Evolutionary conservation across 2,888 invertebrate genomes (phyloP).

Genomic region (Lacanobia wlatinum): DNA sequence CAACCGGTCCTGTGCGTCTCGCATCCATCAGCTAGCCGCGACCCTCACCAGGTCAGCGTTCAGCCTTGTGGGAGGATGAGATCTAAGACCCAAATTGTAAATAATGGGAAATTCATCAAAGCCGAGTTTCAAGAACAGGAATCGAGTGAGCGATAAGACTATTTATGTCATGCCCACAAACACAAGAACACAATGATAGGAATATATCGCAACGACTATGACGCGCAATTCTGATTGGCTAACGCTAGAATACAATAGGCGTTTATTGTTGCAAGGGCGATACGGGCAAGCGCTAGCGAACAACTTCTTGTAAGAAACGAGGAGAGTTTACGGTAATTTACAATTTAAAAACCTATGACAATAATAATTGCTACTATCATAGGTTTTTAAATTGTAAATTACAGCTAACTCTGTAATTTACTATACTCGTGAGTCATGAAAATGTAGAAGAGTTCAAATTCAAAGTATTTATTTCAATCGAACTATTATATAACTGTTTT

Average conservation of each 20-base stretch:
- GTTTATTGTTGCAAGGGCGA: slow-evolving; percentile 38
- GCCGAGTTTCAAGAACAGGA: neutral
- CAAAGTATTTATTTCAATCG: neutral
- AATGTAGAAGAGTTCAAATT: neutral
- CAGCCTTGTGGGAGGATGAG: too few species aligned
- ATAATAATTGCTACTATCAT: too few species aligned
- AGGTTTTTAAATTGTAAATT: too few species aligned
- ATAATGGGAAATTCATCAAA: neutral
- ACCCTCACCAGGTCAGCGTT: too few species aligned
- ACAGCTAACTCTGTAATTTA: too few species aligned
- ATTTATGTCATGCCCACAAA: slow-evolving; percentile 11
- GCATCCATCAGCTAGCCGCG: too few species aligned
- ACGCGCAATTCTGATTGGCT: slow-evolving; percentile 29
- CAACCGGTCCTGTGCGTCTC: too few species aligned
- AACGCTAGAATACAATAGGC: slow-evolving; percentile 33
- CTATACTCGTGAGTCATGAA: neutral
- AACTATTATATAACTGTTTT: neutral
- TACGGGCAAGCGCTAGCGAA: slow-evolving; percentile 16
- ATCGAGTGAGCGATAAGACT: neutral
- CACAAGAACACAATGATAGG: slow-evolving; percentile 26
- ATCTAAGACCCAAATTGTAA: too few species aligned
- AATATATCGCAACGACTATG: slow-evolving; percentile 16
- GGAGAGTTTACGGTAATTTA: neutral
- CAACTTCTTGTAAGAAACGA: slow-evolving; percentile 9
- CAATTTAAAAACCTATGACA: neutral